These are phyloP conservation scores for Machimus rusticus DNA, from an alignment of 2,888 invertebrate species.

Conservation along the genomic window DNA sequence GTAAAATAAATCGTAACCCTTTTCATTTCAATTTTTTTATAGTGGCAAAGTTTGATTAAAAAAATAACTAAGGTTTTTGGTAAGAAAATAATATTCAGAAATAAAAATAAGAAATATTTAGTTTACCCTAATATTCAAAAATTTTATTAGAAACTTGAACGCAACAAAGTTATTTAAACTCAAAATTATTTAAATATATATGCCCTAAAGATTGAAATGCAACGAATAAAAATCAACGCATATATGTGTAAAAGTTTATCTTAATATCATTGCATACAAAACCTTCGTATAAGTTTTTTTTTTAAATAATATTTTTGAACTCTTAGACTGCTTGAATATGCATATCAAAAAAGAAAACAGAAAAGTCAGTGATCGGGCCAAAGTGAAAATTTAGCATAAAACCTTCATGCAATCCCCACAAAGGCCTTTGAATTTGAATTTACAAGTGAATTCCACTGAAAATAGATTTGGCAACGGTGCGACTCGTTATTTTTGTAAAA, in stretches of 20 bases:
- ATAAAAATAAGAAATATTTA: no score
- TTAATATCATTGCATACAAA: not conserved
- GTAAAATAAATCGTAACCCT: not conserved
- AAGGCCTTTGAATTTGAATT: not conserved
- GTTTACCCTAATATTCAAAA: no score
- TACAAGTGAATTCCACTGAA: not conserved
- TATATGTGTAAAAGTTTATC: not conserved
- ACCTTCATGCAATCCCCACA: not conserved
- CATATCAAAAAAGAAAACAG: not conserved
- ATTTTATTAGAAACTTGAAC: no score
- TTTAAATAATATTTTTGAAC: not conserved
- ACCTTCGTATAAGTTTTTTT: not conserved
- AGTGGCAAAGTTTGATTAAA: no score
- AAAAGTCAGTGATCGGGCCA: not conserved
- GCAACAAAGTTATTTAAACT: no score
- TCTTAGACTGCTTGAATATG: not conserved
- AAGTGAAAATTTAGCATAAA: not conserved
- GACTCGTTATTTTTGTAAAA: not conserved
- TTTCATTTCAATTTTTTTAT: not conserved
- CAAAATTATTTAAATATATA: no score
- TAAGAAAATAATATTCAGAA: no score
- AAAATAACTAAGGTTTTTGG: no score
- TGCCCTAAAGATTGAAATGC: no score
- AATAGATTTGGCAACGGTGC: constrained; percentile 9
- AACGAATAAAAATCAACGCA: no score